Evolutionary conservation across 1,140 invertebrate species (phyloP), one percentile per base, ranked within the genome.

Genomic region (Brachionus koreanus): DNA sequence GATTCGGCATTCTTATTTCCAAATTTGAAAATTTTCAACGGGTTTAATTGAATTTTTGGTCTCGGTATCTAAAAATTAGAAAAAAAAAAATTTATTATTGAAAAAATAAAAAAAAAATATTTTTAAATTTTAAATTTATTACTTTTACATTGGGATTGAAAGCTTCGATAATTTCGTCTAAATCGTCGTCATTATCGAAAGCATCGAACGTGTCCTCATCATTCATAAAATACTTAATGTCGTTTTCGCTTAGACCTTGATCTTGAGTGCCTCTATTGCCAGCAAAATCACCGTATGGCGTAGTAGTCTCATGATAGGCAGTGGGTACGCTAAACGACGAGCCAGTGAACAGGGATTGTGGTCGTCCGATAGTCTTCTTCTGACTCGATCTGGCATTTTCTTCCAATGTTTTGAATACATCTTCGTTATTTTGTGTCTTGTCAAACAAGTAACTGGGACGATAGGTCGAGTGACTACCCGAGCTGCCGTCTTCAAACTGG

Each of bases 11-110:
- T 74, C 25, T 74, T 74, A 5, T 29, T 29, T 49, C 69, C 69
- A 46, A 74, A 74, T 74, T 79, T 79, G 49, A 79, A 79, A 42
- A 79, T 79, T 79, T 79, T 79, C 76, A 79, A 61, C 76, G 76
- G 76, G 76, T 79, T 79, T 61, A 61, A 33, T 79, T 79, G 76
- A 61, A 79, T 42, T 37, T 79, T 79, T 0, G 76, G 76, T 79
- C 76, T 57, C 5, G 76, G 76, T 29, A 79, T 79, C 76, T 79
- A 61, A 52, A 9, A 52, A 33, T 49, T 9, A 35, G 46, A 37
- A 35, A 52, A 52, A n/a, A n/a, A n/a, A n/a, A n/a, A n/a, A n/a
- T n/a, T n/a, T n/a, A n/a, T n/a, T n/a, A 29, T 33, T 2, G 10
- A 5, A 25, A 52, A 61, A 13, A n/a, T n/a, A n/a, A 13, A 65